These are phyloP conservation scores for Pluvialis apricaria DNA, from an alignment of 2,113 vertebrate genomes.

Conservation along the genomic window DNA sequence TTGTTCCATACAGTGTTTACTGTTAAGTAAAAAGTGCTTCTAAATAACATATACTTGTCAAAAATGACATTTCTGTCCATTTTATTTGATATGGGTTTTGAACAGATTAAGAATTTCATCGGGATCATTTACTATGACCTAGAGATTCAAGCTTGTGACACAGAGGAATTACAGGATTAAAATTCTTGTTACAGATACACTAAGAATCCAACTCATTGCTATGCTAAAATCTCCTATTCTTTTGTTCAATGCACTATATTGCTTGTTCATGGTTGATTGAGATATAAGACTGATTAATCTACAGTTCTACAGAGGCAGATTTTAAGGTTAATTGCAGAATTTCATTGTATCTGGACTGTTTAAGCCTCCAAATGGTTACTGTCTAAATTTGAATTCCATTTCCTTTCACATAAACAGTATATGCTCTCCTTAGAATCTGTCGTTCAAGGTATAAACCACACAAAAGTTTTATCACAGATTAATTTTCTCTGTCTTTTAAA, in stretches of 20 bases:
- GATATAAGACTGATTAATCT: not conserved
- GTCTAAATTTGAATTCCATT: not conserved
- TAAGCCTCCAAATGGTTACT: not conserved
- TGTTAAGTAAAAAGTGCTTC: not conserved
- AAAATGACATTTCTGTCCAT: not conserved
- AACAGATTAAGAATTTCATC: not conserved
- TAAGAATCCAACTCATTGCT: not conserved
- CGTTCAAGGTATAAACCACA: not conserved
- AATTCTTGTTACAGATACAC: not conserved
- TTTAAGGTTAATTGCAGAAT: slow-evolving; percentile 48
- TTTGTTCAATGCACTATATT: not conserved
- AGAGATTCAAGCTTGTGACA: not conserved
- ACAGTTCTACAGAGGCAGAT: not conserved
- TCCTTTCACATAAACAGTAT: not conserved
- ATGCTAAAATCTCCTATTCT: not conserved
- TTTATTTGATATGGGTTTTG: not conserved
- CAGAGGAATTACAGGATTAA: slow-evolving; percentile 19
- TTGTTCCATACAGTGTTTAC: not conserved
- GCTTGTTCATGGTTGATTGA: slow-evolving; percentile 1
- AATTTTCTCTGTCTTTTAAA: not conserved
- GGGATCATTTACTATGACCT: not conserved
- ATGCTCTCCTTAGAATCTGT: not conserved
- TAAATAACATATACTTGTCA: not conserved
- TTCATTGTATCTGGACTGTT: not conserved
- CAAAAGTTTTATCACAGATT: not conserved